Base-by-base conservation (phyloP, 2,113 vertebrate species). In the Cardinalis cardinalis region DNA sequence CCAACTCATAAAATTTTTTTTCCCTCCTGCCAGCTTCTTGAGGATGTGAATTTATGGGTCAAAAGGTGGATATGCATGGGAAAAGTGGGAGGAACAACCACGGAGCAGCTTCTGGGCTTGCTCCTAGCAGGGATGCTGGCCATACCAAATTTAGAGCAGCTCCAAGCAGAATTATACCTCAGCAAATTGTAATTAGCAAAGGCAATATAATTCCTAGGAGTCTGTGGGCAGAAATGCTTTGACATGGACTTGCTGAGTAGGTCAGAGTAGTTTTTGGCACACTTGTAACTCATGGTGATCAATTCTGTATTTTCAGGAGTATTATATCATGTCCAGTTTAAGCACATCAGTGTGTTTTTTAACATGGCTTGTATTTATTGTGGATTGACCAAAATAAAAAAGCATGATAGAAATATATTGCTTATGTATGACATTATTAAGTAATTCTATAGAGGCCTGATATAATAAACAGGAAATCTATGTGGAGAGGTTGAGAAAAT, bases 381-480 rank as follows among this genome's bases (percentile, higher is more conserved):
- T 41, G n/a, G 59, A 59, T 56, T 89, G 65, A 61, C 41, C 4
- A 3, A 79, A 70, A 63, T 82, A 63, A 88, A 87, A 82, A 81
- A 74, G 69, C 13, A 3, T 60, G 43, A n/a, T 66, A 72, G 66
- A 43, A 79, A 21, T 40, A 36, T 75, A 51, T 36, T 76, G 10
- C 48, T 90, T 79, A 70, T 85, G 28, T 34, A 78, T 41, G 28
- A 51, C 14, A 41, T 82, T 94, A 87, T 88, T 76, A 82, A 87
- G 36, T 79, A n/a, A 66, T 85, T 89, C 46, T 90, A n/a, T 44
- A 59, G 68, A 90, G 71, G 7, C 21, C 31, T 82, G 25, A 41
- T 90, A 49, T 61, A 85, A 92, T 89, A 93, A 87, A 31, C 16
- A 73, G 55, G 60, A 84, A 89, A 84, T 72, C 59, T 63, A 92